phyloP scores from a whole-genome alignment of 1,140 invertebrate species.

The Potamilus streckersoni region DNA sequence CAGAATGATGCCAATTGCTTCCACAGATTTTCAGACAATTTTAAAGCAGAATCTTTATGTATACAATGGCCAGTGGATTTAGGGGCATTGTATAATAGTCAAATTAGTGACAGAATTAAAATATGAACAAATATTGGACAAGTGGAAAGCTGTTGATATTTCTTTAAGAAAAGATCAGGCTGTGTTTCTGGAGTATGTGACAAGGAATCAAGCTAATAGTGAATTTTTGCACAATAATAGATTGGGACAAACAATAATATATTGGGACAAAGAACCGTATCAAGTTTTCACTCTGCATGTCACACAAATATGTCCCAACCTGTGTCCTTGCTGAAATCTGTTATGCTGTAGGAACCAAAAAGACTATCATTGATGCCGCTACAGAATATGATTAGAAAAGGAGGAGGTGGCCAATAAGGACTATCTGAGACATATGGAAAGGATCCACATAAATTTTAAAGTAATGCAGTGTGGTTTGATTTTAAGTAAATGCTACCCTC shows the following conservation, averaged over 20 bases:
- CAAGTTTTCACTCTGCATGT: constrained; percentile 31
- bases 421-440: background rate
- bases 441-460: no score
- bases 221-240: constrained; percentile 5
- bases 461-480: no score
- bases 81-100: no score
- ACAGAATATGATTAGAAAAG: constrained; percentile 35
- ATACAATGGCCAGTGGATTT: no score
- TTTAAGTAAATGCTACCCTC: no score
- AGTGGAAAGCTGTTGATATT: background rate
- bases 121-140: no score
- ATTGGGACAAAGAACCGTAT: constrained; percentile 36
- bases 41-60: no score
- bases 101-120: no score
- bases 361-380: constrained; percentile 14
- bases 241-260: constrained; percentile 28
- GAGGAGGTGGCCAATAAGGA: constrained; percentile 15
- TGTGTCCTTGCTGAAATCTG: constrained; percentile 23
- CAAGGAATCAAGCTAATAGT: constrained; percentile 24
- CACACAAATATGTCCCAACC: constrained; percentile 8
- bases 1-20: no score
- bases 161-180: constrained; percentile 17
- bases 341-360: constrained; percentile 6
- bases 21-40: no score
- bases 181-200: constrained; percentile 19